Percentiles rank a stretch among this genome's conserved stretches.
Conservation (phyloP, 1,140 invertebrate species). For the Teleogryllus occipitalis region DNA sequence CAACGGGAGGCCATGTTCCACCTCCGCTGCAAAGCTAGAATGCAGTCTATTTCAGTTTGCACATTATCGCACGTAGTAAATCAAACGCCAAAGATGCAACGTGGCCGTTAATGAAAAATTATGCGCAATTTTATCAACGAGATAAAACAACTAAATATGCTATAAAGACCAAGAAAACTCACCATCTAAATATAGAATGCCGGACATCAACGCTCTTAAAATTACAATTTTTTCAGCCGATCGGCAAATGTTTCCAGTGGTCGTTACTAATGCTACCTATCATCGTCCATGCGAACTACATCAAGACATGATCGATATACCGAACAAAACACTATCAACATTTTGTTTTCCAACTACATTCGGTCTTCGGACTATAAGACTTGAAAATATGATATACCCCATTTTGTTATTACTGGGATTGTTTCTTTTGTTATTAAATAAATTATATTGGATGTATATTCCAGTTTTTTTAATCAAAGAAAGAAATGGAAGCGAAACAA, state of each 20-base stretch:
- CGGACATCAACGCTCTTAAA: constrained; percentile 10
- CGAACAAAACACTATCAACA: neutral
- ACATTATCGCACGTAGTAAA: neutral
- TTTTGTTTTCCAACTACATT: too few relatives aligned
- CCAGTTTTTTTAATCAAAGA: too few relatives aligned
- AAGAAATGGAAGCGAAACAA: neutral
- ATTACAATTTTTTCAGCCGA: constrained; percentile 6
- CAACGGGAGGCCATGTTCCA: constrained; percentile 12
- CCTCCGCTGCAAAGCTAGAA: neutral
- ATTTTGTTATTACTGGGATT: too few relatives aligned
- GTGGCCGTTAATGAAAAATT: too few relatives aligned
- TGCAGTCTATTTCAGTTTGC: neutral
- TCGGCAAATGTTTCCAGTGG: constrained; percentile 11
- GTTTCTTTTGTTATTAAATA: too few relatives aligned
- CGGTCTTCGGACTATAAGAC: too few relatives aligned
- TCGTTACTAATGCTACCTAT: neutral
- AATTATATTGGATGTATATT: too few relatives aligned
- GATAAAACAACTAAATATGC: too few relatives aligned
- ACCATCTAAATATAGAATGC: neutral
- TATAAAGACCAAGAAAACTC: neutral
- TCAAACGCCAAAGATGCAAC: neutral
- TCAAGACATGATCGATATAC: neutral
- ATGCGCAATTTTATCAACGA: too few relatives aligned
- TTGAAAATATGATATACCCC: too few relatives aligned
- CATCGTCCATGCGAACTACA: neutral